Evolutionary conservation across 2,888 invertebrate species (phyloP).

Genomic region (Harmothoe impar): DNA sequence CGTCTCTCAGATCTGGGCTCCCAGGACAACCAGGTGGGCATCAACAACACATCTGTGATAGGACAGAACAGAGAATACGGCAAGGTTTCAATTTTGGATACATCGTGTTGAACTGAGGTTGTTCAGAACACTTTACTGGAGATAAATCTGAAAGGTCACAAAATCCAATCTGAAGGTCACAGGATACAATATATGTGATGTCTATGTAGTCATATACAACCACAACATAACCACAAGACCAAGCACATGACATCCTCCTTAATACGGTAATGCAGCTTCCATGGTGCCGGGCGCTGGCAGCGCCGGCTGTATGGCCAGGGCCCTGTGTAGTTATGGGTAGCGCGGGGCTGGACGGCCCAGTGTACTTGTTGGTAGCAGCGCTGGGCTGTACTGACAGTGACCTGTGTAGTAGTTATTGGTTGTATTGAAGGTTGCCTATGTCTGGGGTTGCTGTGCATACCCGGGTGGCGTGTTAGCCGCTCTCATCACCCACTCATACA

Average conservation of each 20-base stretch:
- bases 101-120: no score
- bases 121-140: neutral
- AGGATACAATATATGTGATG: conserved; percentile 38
- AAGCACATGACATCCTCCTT: conserved; percentile 47
- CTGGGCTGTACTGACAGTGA: neutral
- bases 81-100: no score
- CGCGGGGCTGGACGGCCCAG: no score
- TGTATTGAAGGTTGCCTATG: neutral
- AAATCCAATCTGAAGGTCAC: neutral
- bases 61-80: neutral
- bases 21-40: neutral
- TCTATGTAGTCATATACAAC: conserved; percentile 52
- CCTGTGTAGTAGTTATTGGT: neutral
- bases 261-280: neutral
- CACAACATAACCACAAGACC: conserved; percentile 41
- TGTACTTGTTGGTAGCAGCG: neutral
- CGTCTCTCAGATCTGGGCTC: neutral
- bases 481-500: conserved; percentile 20
- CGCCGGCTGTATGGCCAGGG: neutral
- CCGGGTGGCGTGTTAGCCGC: neutral
- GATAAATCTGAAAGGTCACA: neutral
- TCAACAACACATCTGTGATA: neutral
- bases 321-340: neutral
- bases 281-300: no score
- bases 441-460: neutral